These are phyloP conservation scores for Dermochelys coriacea DNA, from an alignment of 2,797 vertebrate genomes.

Conservation along the genomic window DNA sequence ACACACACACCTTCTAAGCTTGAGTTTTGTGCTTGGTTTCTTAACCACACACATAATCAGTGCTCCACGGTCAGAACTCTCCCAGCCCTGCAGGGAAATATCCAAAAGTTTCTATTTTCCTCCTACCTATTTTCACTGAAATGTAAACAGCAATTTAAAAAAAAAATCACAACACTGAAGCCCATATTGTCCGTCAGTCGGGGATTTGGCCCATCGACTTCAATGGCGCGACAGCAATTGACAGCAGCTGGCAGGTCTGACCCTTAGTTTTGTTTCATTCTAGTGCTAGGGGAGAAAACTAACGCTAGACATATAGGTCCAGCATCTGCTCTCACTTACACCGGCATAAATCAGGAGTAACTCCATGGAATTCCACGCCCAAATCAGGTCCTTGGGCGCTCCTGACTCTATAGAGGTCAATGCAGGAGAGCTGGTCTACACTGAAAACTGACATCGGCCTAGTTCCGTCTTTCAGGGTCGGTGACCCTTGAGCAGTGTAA, in stretches of 20 bases:
- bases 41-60: accelerated
- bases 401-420: neutral
- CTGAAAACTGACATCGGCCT: neutral
- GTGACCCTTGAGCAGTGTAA: neutral
- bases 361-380: too few relatives aligned
- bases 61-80: neutral
- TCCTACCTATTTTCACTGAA: neutral
- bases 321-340: too few relatives aligned
- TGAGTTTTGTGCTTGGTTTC: neutral
- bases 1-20: neutral
- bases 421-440: neutral
- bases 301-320: too few relatives aligned
- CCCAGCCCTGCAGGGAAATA: neutral
- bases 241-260: accelerated
- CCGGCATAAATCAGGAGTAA: too few relatives aligned
- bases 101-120: slow-evolving; percentile 50
- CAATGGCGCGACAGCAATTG: accelerated
- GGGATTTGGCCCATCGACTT: too few relatives aligned
- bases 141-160: neutral
- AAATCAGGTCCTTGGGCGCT: too few relatives aligned
- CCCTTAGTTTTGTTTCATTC: too few relatives aligned
- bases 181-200: neutral
- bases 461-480: neutral
- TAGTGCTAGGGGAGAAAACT: too few relatives aligned
- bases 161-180: neutral